Conservation (phyloP, 2,797 vertebrate genomes). For the Phataginus tetradactyla region DNA sequence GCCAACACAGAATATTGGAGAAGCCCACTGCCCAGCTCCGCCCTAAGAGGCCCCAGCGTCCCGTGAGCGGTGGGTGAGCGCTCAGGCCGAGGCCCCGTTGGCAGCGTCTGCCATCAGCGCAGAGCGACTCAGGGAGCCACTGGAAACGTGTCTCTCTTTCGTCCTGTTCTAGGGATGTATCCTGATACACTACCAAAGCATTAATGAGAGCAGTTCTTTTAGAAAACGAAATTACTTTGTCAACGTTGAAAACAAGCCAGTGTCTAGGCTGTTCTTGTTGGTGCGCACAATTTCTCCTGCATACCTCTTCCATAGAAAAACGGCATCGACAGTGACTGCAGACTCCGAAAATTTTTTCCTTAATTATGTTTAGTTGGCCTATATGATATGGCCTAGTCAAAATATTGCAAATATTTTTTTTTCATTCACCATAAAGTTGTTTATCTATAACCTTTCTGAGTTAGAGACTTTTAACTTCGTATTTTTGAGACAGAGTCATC, state of each 20-base stretch:
- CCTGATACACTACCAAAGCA: background rate
- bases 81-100: too few species aligned
- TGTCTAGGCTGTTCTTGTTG: background rate
- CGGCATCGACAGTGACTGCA: background rate
- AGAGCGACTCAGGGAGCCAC: background rate
- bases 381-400: background rate
- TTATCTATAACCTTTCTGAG: background rate
- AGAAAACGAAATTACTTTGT: background rate
- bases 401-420: background rate
- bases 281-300: background rate
- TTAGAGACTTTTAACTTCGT: background rate
- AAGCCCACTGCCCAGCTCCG: background rate
- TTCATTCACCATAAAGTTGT: background rate
- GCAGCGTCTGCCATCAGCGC: too few species aligned
- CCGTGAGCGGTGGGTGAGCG: background rate
- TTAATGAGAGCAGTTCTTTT: background rate
- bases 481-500: background rate
- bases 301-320: background rate
- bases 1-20: background rate
- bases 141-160: background rate
- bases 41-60: background rate
- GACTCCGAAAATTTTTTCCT: background rate
- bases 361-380: background rate
- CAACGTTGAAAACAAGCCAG: background rate
- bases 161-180: background rate